A percentile compares a stretch with the other conserved stretches of the same genome.
Conservation (phyloP, 35 echinoderm and acorn worm genomes). For the Heliocidaris tuberculata region DNA sequence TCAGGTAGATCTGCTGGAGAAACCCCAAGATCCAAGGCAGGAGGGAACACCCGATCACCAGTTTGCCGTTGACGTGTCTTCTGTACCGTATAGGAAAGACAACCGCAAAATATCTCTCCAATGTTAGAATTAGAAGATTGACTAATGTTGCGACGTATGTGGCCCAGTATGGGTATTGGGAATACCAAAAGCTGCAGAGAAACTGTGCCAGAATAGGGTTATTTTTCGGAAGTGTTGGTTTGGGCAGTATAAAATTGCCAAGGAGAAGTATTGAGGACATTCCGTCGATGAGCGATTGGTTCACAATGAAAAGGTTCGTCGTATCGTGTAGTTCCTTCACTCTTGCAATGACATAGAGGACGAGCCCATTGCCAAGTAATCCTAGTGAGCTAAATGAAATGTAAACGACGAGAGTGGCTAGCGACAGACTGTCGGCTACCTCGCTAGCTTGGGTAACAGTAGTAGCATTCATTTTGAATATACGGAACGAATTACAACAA, state of each 20-base stretch:
- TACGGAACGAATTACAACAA: too few species aligned
- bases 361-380: slow-evolving; percentile 51
- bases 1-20: neutral
- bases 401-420: slow-evolving; percentile 5
- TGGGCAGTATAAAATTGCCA: slow-evolving; percentile 28
- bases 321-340: neutral
- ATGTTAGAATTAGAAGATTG: slow-evolving; percentile 63
- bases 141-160: slow-evolving; percentile 42
- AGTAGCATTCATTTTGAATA: too few species aligned
- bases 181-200: slow-evolving; percentile 69
- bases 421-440: neutral
- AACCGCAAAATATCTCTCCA: slow-evolving; percentile 76
- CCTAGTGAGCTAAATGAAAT: slow-evolving; percentile 35
- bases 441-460: neutral
- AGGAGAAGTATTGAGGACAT: slow-evolving; percentile 58
- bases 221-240: neutral
- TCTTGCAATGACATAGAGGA: slow-evolving; percentile 31
- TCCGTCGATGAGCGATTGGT: slow-evolving; percentile 78
- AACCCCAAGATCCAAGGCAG: slow-evolving; percentile 54
- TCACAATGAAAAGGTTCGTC: slow-evolving; percentile 69
- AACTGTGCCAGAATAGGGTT: slow-evolving; percentile 33
- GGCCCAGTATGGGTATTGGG: slow-evolving; percentile 73
- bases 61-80: neutral
- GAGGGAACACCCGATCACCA: slow-evolving; percentile 5
- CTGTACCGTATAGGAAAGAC: slow-evolving; percentile 62